Conservation (phyloP, 2,888 invertebrate genomes). For the Pandemis heparana region DNA sequence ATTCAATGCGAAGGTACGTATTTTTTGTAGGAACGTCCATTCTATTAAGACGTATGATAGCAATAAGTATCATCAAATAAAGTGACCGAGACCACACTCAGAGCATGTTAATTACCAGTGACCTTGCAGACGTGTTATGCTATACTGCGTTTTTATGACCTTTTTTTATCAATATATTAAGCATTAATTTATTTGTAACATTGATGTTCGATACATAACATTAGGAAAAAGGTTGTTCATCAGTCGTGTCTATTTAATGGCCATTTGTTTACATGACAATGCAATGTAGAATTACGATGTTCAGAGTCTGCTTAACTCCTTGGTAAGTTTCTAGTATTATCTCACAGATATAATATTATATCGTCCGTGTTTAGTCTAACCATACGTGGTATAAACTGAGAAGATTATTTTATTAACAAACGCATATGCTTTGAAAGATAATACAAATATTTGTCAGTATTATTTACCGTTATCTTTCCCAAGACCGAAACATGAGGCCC, state of each 20-base stretch:
- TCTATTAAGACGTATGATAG: slow-evolving; percentile 2
- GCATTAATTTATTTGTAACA: background rate
- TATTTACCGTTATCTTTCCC: too few relatives aligned
- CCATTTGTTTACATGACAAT: background rate
- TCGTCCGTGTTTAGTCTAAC: too few relatives aligned
- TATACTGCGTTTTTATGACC: slow-evolving; percentile 1
- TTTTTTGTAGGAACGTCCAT: background rate
- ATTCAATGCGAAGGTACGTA: background rate
- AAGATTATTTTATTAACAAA: too few relatives aligned
- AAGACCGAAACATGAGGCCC: background rate
- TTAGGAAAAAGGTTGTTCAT: background rate
- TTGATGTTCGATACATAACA: background rate
- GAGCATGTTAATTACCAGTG: background rate
- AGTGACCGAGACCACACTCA: background rate
- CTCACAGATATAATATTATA: too few relatives aligned
- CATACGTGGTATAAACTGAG: too few relatives aligned
- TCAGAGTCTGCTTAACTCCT: too few relatives aligned
- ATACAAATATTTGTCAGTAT: too few relatives aligned
- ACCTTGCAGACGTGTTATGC: slow-evolving; percentile 8
- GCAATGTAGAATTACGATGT: background rate
- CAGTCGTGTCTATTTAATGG: background rate
- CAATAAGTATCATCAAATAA: background rate
- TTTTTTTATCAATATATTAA: slow-evolving; percentile 8
- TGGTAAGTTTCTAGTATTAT: too few relatives aligned
- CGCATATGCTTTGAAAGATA: too few relatives aligned